Evolutionary conservation across 2,888 invertebrate species (phyloP).

Genomic region (Drosophila nigricruria): DNA sequence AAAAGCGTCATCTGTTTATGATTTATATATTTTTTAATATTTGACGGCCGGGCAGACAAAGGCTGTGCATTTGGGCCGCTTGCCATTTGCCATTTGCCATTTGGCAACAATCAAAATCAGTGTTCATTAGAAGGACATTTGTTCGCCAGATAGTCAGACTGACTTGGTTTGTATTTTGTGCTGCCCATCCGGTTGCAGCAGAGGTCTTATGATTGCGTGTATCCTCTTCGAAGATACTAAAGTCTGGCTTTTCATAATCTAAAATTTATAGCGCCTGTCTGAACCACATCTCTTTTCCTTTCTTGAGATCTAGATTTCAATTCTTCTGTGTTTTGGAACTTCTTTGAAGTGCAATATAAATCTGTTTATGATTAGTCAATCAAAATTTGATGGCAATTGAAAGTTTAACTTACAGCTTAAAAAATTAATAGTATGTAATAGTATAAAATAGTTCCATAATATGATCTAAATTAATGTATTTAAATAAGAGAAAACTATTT

Average conservation of each 20-base stretch:
- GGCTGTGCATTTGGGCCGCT: constrained; percentile 6
- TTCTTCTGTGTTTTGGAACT: too few relatives aligned
- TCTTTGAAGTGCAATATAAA: too few relatives aligned
- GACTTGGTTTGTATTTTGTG: background rate
- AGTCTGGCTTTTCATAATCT: too few relatives aligned
- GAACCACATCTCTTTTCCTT: background rate
- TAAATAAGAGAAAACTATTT: too few relatives aligned
- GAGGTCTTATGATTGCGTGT: background rate
- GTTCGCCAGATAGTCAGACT: constrained; percentile 47
- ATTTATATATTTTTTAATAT: constrained; percentile 76
- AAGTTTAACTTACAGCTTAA: background rate
- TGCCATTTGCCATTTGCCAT: constrained; percentile 1
- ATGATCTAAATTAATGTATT: background rate
- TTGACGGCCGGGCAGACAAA: constrained; percentile 34
- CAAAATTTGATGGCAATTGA: background rate
- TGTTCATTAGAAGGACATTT: constrained; percentile 62
- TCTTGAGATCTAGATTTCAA: too few relatives aligned
- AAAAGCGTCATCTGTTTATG: constrained; percentile 75
- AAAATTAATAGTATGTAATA: too few relatives aligned
- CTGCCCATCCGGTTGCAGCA: background rate
- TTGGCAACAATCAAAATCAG: constrained; percentile 68
- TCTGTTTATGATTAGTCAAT: background rate
- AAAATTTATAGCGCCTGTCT: background rate
- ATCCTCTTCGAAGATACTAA: background rate
- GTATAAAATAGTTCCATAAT: too few relatives aligned